These are phyloP conservation scores for Charina bottae DNA, from an alignment of 2,113 vertebrate genomes.

Conservation along the genomic window DNA sequence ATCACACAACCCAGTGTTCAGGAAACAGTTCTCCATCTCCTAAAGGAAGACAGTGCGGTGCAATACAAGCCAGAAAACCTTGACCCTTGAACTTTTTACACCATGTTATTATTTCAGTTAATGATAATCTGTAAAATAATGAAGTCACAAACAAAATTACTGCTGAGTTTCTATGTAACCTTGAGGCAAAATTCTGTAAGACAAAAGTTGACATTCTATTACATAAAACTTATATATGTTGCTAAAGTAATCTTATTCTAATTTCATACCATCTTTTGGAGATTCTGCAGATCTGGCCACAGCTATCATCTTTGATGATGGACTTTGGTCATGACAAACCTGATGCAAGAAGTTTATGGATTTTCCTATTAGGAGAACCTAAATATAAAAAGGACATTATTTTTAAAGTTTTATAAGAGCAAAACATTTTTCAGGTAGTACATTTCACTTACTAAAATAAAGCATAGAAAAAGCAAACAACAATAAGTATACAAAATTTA, in stretches of 20 bases:
- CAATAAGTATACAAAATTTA: neutral
- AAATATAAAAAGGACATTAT: neutral
- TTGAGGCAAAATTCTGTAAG: neutral
- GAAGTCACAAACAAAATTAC: neutral
- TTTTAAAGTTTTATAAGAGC: neutral
- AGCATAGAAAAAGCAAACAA: neutral
- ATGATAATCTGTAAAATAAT: neutral
- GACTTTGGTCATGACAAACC: conserved; percentile 93
- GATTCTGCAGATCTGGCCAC: conserved; percentile 86
- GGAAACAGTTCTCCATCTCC: neutral
- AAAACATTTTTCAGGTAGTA: neutral
- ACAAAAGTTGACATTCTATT: neutral
- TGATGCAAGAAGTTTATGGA: conserved; percentile 99
- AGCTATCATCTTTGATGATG: conserved; percentile 87
- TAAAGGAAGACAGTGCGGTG: neutral
- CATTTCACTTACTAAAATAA: neutral
- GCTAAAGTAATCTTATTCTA: neutral
- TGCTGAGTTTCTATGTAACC: neutral
- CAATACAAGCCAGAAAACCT: neutral
- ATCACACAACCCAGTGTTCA: neutral
- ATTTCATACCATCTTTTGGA: conserved; percentile 85
- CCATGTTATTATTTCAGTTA: neutral
- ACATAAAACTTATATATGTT: neutral
- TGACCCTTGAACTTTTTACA: neutral
- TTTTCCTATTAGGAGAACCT: conserved; percentile 97